Conservation (phyloP, 2,797 vertebrate genomes). For the Acipenser ruthenus region DNA sequence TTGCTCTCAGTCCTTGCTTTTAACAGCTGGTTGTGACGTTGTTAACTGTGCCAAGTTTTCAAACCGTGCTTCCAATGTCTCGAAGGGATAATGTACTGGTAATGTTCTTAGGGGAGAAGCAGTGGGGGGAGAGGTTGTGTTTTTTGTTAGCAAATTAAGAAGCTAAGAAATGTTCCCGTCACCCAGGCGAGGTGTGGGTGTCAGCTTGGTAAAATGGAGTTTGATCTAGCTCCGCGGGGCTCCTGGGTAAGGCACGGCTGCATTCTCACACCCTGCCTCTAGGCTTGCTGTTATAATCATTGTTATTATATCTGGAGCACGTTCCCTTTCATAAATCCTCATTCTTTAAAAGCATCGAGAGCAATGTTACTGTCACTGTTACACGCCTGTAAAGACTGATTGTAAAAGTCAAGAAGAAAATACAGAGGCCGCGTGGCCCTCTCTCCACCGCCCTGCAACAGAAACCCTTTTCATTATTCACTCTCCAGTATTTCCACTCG, state of each 20-base stretch:
- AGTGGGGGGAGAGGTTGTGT: no score
- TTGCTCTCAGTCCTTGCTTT: slow-evolving; percentile 1
- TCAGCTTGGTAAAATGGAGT: no score
- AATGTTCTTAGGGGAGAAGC: no score
- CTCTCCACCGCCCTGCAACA: slow-evolving; percentile 6
- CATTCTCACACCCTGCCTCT: slow-evolving; percentile 29
- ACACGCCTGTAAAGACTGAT: slow-evolving; percentile 48
- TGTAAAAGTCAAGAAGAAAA: slow-evolving; percentile 29
- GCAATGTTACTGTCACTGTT: slow-evolving; percentile 44
- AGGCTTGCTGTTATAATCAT: background rate
- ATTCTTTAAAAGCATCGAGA: slow-evolving; percentile 43
- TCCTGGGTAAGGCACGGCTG: slow-evolving; percentile 30
- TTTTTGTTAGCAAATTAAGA: no score
- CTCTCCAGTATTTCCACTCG: slow-evolving; percentile 22
- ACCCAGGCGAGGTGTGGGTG: no score
- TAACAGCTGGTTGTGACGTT: no score
- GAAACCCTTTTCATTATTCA: background rate
- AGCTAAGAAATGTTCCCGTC: no score
- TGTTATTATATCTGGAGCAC: no score
- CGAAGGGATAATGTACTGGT: no score
- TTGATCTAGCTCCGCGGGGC: slow-evolving; percentile 17
- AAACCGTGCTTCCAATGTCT: no score
- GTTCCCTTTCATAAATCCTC: slow-evolving; percentile 43
- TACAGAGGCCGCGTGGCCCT: slow-evolving; percentile 11
- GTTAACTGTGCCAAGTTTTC: no score